Percentiles rank a stretch among this genome's conserved stretches.
Conservation (phyloP, 1,140 invertebrate species). For the Coenobita brevimanus region DNA sequence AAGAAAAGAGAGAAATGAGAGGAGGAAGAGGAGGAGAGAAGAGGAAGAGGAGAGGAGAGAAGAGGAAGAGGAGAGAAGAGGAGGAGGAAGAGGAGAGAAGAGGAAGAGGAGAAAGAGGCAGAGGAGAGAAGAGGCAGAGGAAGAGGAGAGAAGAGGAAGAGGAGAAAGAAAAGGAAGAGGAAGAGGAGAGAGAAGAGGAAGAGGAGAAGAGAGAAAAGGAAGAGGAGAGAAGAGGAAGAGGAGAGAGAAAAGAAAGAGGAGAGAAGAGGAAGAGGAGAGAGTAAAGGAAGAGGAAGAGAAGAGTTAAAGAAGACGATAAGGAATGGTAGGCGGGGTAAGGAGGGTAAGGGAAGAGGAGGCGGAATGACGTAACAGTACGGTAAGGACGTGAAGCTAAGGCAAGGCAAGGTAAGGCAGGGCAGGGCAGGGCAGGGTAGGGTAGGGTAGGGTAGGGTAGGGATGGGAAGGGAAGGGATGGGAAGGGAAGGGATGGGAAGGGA, state of each 20-base stretch:
- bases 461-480: neutral
- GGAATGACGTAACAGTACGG: neutral
- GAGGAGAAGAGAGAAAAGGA: too few relatives aligned
- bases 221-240: neutral
- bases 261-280: neutral
- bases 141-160: too few relatives aligned
- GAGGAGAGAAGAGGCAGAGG: too few relatives aligned
- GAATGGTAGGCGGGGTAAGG: neutral
- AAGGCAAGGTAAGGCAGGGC: neutral
- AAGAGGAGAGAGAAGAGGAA: too few relatives aligned
- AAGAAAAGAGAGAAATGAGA: too few relatives aligned
- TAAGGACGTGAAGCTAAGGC: neutral
- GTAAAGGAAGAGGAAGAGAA: neutral
- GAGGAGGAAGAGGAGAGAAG: neutral
- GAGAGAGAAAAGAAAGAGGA: neutral
- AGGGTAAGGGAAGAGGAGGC: neutral
- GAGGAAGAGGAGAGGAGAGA: too few relatives aligned
- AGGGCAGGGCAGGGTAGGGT: neutral
- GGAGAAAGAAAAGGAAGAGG: too few relatives aligned
- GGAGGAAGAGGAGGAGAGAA: too few relatives aligned
- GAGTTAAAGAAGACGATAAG: neutral
- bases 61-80: neutral
- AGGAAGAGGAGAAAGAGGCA: neutral
- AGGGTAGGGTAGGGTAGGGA: constrained; percentile 5
- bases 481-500: neutral